A percentile compares a stretch with the other conserved stretches of the same genome.
Evolutionary conservation across 1,140 invertebrate species (phyloP).

Genomic region (Odontomachus brunneus): DNA sequence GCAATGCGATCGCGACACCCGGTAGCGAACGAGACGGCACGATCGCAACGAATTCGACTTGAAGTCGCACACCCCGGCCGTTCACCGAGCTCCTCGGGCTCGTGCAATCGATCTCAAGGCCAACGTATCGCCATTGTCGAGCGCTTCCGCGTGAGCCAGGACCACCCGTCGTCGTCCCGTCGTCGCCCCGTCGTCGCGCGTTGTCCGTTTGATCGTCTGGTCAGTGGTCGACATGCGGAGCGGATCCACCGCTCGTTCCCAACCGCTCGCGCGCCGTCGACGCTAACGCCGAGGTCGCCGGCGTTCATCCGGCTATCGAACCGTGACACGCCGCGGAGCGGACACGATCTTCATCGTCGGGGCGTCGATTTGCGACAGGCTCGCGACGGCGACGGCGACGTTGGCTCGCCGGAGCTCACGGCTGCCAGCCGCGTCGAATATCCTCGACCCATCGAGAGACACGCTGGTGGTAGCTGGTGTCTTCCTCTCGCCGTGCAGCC

Average conservation of each 20-base stretch:
- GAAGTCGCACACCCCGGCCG: slow-evolving; percentile 17
- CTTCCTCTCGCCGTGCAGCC: no score
- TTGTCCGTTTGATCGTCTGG: not conserved
- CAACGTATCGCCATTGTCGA: slow-evolving; percentile 67
- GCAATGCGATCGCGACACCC: slow-evolving; percentile 17
- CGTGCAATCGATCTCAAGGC: slow-evolving; percentile 56
- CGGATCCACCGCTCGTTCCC: not conserved
- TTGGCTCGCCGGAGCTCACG: slow-evolving; percentile 64
- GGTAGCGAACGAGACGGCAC: slow-evolving; percentile 3
- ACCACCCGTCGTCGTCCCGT: slow-evolving; percentile 15
- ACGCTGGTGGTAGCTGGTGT: no score
- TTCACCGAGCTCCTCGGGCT: slow-evolving; percentile 35
- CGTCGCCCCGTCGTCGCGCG: not conserved
- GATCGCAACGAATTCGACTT: slow-evolving; percentile 42
- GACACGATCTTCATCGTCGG: slow-evolving; percentile 10
- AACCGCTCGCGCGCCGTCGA: slow-evolving; percentile 6
- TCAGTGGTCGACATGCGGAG: slow-evolving; percentile 39
- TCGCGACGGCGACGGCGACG: slow-evolving; percentile 44
- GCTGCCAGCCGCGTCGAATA: slow-evolving; percentile 57
- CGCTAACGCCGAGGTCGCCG: slow-evolving; percentile 60
- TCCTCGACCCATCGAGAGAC: slow-evolving; percentile 63
- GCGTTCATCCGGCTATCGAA: slow-evolving; percentile 70
- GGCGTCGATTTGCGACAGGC: slow-evolving; percentile 53
- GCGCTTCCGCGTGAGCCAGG: slow-evolving; percentile 62
- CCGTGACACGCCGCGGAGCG: slow-evolving; percentile 41